Evolutionary conservation across 2,888 invertebrate genomes (phyloP).

Genomic region (Agrochola lychnidis): DNA sequence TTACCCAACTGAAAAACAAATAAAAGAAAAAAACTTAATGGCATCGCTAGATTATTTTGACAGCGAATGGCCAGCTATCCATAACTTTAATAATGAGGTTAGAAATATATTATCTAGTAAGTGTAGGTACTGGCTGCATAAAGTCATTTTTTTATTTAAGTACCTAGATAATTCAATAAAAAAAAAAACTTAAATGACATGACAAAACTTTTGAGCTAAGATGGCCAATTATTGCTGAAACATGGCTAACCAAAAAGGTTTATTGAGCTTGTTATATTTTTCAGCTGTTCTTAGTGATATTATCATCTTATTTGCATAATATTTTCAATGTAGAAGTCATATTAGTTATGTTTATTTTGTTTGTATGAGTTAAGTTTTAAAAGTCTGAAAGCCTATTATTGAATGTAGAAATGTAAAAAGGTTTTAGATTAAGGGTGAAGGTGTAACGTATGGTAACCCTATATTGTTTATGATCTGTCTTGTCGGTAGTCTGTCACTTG

Average conservation of each 20-base stretch:
- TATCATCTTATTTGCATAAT: neutral
- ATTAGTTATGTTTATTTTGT: no score
- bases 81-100: conserved; percentile 7
- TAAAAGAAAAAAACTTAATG: conserved; percentile 2
- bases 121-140: neutral
- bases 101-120: neutral
- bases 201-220: neutral
- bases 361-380: no score
- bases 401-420: no score
- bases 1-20: neutral
- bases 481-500: no score
- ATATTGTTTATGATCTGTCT: no score
- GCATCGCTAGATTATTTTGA: conserved; percentile 3
- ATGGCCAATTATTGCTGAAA: conserved; percentile 4
- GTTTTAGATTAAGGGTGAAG: no score
- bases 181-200: neutral
- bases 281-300: neutral
- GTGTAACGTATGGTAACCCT: no score
- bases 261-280: neutral
- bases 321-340: neutral
- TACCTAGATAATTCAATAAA: neutral
- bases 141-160: neutral
- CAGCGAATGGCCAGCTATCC: neutral
- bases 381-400: no score
- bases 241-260: conserved; percentile 6